A percentile compares a stretch with the other conserved stretches of the same genome.
Evolutionary conservation across 2,113 vertebrate genomes (phyloP).

Genomic region (Chloropsis cyanopogon): DNA sequence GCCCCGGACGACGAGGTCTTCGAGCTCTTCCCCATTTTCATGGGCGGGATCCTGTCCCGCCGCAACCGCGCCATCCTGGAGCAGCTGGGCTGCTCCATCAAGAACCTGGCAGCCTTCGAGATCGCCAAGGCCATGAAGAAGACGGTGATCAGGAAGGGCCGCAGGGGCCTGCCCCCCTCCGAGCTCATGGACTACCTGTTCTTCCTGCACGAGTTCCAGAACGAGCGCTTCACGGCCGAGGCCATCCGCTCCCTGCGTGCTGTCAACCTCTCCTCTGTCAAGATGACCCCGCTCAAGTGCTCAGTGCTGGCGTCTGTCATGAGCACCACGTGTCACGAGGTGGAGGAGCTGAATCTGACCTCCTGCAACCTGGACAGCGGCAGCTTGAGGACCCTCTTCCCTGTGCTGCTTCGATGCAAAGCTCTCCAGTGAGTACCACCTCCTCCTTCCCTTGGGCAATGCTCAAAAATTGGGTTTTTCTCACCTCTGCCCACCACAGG

Average conservation of each 20-base stretch:
- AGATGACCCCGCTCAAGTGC: slow-evolving; percentile 92
- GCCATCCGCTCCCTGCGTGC: slow-evolving; percentile 80
- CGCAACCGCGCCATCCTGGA: slow-evolving; percentile 86
- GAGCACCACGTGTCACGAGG: slow-evolving; percentile 76
- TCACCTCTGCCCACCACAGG: neutral
- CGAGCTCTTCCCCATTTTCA: slow-evolving; percentile 95
- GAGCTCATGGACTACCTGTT: slow-evolving; percentile 93
- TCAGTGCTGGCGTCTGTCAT: slow-evolving; percentile 84
- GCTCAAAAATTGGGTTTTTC: neutral
- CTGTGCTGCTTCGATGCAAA: slow-evolving; percentile 81
- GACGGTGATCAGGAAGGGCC: slow-evolving; percentile 80
- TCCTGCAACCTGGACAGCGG: slow-evolving; percentile 84
- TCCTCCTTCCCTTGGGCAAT: neutral
- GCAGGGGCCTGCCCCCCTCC: slow-evolving; percentile 80
- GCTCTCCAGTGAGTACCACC: slow-evolving; percentile 84
- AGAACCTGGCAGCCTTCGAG: slow-evolving; percentile 87
- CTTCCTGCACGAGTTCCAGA: slow-evolving; percentile 95
- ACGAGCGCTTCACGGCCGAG: slow-evolving; percentile 85
- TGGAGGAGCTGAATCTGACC: slow-evolving; percentile 86
- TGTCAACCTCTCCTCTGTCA: slow-evolving; percentile 80
- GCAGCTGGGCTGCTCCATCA: slow-evolving; percentile 91
- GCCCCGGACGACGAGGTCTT: slow-evolving; percentile 77
- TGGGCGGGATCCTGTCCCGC: slow-evolving; percentile 90
- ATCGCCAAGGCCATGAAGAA: slow-evolving; percentile 86
- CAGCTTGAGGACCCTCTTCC: slow-evolving; percentile 77